Conservation (phyloP, 2,888 invertebrate genomes). For the Spisula solida region DNA sequence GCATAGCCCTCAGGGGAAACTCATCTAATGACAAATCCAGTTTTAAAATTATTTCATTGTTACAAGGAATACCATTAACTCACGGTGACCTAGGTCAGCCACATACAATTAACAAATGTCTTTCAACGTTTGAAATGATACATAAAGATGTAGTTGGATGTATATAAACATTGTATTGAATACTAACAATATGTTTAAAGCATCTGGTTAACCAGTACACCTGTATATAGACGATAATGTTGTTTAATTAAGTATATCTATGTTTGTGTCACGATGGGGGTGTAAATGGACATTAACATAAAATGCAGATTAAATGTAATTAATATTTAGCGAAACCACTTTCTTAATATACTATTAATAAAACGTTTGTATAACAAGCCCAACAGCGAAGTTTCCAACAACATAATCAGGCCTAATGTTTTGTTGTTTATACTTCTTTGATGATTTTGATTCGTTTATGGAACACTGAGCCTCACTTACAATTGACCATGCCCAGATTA, state of each 20-base stretch:
- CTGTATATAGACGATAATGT: background rate
- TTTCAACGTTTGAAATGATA: constrained; percentile 21
- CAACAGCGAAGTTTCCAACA: too few species aligned
- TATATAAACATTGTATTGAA: background rate
- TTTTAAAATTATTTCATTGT: constrained; percentile 45
- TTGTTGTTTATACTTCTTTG: too few species aligned
- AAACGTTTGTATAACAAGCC: too few species aligned
- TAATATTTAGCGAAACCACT: too few species aligned
- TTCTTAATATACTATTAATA: too few species aligned
- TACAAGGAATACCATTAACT: constrained; percentile 37
- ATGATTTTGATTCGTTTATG: too few species aligned
- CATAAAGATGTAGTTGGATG: constrained; percentile 10
- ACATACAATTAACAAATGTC: constrained; percentile 20
- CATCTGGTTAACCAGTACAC: constrained; percentile 4
- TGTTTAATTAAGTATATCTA: background rate
- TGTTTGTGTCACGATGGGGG: background rate
- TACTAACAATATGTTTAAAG: background rate
- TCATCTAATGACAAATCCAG: constrained; percentile 35
- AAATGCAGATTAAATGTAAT: too few species aligned
- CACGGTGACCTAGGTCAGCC: constrained; percentile 41
- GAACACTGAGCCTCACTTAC: too few species aligned
- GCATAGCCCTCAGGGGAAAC: constrained; percentile 27
- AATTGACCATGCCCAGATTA: too few species aligned
- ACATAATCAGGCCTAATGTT: too few species aligned
- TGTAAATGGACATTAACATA: too few species aligned